Evolutionary conservation across 1,140 invertebrate species (phyloP).

Genomic region (Trichonephila clavipes): DNA sequence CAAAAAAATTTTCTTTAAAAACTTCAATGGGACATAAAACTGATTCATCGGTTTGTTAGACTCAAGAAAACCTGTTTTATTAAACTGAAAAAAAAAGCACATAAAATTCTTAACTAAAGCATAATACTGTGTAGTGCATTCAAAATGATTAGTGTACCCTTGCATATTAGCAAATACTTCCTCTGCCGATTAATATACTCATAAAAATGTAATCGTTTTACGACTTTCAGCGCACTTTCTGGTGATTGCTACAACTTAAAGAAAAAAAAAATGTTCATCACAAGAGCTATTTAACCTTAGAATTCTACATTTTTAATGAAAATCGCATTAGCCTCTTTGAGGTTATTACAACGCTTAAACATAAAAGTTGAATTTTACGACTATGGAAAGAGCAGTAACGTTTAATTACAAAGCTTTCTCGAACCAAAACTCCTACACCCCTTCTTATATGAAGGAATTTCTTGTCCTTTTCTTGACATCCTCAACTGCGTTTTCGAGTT

Average conservation of each 20-base stretch:
- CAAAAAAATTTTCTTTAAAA: no score
- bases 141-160: no score
- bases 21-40: no score
- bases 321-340: neutral
- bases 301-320: neutral
- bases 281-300: neutral
- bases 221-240: neutral
- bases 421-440: neutral
- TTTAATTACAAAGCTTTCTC: conserved; percentile 8
- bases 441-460: conserved; percentile 2
- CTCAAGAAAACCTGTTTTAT: no score
- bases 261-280: neutral
- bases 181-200: no score
- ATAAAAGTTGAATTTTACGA: conserved; percentile 9
- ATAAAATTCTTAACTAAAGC: no score
- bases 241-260: neutral
- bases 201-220: no score
- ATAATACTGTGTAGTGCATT: no score
- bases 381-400: neutral
- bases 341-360: neutral
- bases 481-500: neutral
- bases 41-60: no score
- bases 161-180: no score
- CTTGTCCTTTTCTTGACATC: neutral
- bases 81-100: no score